Evolutionary conservation across 37 sponge, comb jelly and placozoan species (phyloP).

Genomic region (Lycopodina hypogea): DNA sequence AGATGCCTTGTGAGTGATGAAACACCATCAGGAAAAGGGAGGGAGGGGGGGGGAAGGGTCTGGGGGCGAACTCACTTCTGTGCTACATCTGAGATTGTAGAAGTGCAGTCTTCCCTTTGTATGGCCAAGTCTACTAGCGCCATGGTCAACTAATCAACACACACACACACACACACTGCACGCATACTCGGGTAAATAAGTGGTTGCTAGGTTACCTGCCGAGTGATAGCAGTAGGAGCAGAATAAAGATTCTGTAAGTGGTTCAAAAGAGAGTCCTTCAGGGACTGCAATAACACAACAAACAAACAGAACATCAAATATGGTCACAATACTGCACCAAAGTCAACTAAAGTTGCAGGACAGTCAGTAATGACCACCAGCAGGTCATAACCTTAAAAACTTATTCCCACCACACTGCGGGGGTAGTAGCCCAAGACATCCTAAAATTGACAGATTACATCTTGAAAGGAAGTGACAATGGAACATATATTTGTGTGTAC

Average conservation of each 20-base stretch:
- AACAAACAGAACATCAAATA: neutral
- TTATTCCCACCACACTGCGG: too few species aligned
- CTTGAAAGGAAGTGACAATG: too few species aligned
- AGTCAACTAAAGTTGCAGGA: too few species aligned
- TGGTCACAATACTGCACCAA: too few species aligned
- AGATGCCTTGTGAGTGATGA: neutral
- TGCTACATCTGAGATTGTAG: slow-evolving; percentile 63
- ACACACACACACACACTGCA: slow-evolving; percentile 9
- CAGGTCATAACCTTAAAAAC: too few species aligned
- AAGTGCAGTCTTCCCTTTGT: slow-evolving; percentile 78
- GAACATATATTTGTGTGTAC: too few species aligned
- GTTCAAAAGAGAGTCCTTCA: slow-evolving; percentile 74
- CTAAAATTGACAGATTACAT: too few species aligned
- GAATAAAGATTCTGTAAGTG: slow-evolving; percentile 48
- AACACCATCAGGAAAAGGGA: neutral
- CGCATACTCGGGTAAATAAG: neutral
- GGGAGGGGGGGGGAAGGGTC: neutral
- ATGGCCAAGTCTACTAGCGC: slow-evolving; percentile 91
- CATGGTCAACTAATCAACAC: slow-evolving; percentile 61
- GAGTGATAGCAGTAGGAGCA: slow-evolving; percentile 34
- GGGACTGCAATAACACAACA: slow-evolving; percentile 34
- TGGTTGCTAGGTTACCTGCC: slow-evolving; percentile 36
- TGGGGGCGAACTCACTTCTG: slow-evolving; percentile 32
- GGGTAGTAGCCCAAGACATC: too few species aligned
- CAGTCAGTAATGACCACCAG: too few species aligned